Evolutionary conservation across 2,113 vertebrate genomes (phyloP), one percentile per base, ranked within the genome.

Genomic region (Phylloscopus trochilus): DNA sequence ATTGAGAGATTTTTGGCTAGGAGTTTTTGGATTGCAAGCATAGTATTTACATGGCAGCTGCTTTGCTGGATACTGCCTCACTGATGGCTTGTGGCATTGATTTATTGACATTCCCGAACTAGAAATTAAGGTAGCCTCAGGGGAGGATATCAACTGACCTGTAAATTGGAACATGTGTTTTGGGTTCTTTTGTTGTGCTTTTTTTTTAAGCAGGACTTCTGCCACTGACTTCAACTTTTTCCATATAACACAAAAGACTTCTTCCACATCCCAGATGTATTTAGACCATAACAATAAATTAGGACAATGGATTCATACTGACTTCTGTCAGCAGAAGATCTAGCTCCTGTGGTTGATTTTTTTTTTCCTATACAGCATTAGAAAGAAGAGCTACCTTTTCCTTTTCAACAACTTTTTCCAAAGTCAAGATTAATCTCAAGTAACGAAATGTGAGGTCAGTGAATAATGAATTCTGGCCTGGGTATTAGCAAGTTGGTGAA

Each of bases 141-240:
- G 74, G 92, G 94, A 97, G 77, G 68, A 68, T 76, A 95, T 95
- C 93, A 93, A 74, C 87, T 95, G 93, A 92, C 77, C 91, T 95
- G 52, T 84, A 91, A 96, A 93, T 63, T 87, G 41, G 87, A 93
- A 95, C 85, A 83, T 87, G 78, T 92, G 93, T 87, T 95, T 90
- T 90, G 60, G 72, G 17, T 9, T 85, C 82, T 89, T 93, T 83
- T 77, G 44, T 85, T 70, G 63, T 66, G 55, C 6, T 47, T 53
- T 88, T 70, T 70, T 53, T 37, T 37, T 31, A 2, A 79, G 67
- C 49, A 78, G 67, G 70, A 41, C 19, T 93, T 89, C 58, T 31
- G 83, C 47, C 62, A 78, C 68, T 69, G 51, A 82, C 60, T 95
- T 89, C 46, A 84, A 70, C 3, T 23, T 91, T 89, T 95, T 80